These are phyloP conservation scores for Oedothorax gibbosus DNA, from an alignment of 1,140 invertebrate species.

Conservation along the genomic window DNA sequence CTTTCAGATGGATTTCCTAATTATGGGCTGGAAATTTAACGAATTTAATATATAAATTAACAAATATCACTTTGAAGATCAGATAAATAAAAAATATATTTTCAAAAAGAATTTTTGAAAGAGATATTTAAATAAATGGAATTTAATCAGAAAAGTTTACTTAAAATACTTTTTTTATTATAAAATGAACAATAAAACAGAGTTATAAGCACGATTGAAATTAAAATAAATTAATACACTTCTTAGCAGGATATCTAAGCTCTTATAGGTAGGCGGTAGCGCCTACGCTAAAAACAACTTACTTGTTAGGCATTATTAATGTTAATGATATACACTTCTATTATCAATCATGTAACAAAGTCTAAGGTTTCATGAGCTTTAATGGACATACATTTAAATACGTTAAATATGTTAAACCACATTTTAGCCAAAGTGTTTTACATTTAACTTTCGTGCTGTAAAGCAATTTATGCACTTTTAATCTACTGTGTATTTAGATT, in stretches of 20 bases:
- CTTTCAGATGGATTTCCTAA: neutral
- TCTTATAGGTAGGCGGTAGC: neutral
- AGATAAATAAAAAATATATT: neutral
- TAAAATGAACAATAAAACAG: neutral
- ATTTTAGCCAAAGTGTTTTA: conserved; percentile 4
- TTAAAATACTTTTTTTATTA: neutral
- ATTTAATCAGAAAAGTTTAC: neutral
- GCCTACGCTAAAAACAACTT: neutral
- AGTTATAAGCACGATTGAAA: neutral
- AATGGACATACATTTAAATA: neutral
- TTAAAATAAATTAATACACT: neutral
- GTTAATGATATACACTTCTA: neutral
- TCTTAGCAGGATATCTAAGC: neutral
- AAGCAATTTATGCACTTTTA: conserved; percentile 19
- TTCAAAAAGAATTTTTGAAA: neutral
- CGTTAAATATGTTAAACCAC: neutral
- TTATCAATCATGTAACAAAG: neutral
- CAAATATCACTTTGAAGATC: neutral
- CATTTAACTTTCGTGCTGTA: neutral
- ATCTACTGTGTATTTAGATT: conserved; percentile 25
- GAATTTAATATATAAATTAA: neutral
- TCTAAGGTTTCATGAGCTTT: neutral
- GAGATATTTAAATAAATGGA: neutral
- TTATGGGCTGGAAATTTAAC: neutral
- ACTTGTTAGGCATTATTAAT: neutral